Base-by-base conservation (phyloP, 2,888 invertebrate species). In the Aleiodes leptofemur region DNA sequence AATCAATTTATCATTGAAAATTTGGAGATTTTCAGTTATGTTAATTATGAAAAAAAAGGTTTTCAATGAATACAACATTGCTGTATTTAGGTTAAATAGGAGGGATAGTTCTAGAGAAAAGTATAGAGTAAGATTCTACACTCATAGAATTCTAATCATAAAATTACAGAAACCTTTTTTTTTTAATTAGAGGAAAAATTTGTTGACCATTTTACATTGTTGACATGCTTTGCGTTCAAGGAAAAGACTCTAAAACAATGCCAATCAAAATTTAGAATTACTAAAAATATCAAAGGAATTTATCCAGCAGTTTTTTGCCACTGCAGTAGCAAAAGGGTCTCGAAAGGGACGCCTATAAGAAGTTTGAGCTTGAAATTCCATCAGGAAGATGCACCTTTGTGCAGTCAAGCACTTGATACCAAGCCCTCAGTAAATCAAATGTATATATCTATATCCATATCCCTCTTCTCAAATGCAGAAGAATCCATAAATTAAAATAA, bases 381-480 rank as follows among this genome's bases (percentile, higher is more conserved):
- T 68, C 50, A 73, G 69, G 78, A 74, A 72, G 72, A 79, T 79
- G 75, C 72, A 76, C 78, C 78, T 78, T 74, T 76, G 74, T 76
- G 74, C 72, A 73, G 9, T 43, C 68, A 59, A 61, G 70, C 78
- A 76, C 78, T 76, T 74, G 74, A 57, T 53, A 55, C 73, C 5
- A 77, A 76, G 76, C 64, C 66, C 57, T 16, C 23, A 34, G 16
- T 43, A 56, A 56, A 34, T 53, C 61, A n/a, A n/a, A 23, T 38
- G 6, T 23, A 48, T 34, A 7, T 16, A 50, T 9, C n/a, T 53
- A 16, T 31, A 29, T 34, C 3, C 1, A n/a, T 34, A 4, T 38
- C 9, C 8, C 1, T 38, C 1, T 1, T 9, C 16, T 14, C 23
- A 69, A 29, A 48, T 51, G 11, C 8, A 53, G 50, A 51, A 11